Conservation (phyloP, 2,888 invertebrate species). For the Caenorhabditis afra region DNA sequence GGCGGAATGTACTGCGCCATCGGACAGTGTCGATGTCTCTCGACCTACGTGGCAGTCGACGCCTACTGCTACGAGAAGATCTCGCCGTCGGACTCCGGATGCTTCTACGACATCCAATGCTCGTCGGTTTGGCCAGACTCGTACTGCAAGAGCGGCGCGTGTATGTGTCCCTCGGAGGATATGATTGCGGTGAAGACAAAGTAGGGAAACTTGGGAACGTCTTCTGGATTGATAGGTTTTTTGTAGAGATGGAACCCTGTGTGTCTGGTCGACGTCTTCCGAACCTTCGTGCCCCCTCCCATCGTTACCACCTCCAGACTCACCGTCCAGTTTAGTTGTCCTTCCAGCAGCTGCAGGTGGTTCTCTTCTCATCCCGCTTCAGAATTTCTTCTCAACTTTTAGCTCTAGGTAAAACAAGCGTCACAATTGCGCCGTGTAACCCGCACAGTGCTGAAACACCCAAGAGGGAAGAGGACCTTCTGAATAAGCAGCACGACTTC, state of each 20-base stretch:
- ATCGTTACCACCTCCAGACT: slow-evolving; percentile 69
- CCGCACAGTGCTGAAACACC: slow-evolving; percentile 61
- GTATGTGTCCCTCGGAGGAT: slow-evolving; percentile 71
- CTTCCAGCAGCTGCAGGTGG: slow-evolving; percentile 66
- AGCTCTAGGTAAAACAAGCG: slow-evolving; percentile 61
- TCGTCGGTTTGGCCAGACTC: slow-evolving; percentile 72
- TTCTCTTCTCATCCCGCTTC: too few relatives aligned
- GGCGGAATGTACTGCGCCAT: slow-evolving; percentile 73
- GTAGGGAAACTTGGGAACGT: slow-evolving; percentile 26
- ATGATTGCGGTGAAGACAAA: slow-evolving; percentile 72
- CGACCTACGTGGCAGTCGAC: slow-evolving; percentile 71
- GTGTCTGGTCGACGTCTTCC: slow-evolving; percentile 64
- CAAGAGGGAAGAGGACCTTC: slow-evolving; percentile 59
- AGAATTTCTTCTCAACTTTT: not conserved
- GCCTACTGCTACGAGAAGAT: slow-evolving; percentile 72
- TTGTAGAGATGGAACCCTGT: slow-evolving; percentile 69
- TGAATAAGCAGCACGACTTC: slow-evolving; percentile 60
- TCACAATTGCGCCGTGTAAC: slow-evolving; percentile 68
- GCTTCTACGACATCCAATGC: slow-evolving; percentile 72
- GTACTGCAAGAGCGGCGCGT: slow-evolving; percentile 68
- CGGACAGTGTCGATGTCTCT: slow-evolving; percentile 70
- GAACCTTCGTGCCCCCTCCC: slow-evolving; percentile 71
- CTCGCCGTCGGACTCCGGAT: slow-evolving; percentile 69
- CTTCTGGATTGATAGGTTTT: not conserved
- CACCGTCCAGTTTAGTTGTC: slow-evolving; percentile 67